Percentiles rank a stretch among this genome's conserved stretches.
Conservation (phyloP, 1,140 invertebrate species). For the Brachionus rubens region DNA sequence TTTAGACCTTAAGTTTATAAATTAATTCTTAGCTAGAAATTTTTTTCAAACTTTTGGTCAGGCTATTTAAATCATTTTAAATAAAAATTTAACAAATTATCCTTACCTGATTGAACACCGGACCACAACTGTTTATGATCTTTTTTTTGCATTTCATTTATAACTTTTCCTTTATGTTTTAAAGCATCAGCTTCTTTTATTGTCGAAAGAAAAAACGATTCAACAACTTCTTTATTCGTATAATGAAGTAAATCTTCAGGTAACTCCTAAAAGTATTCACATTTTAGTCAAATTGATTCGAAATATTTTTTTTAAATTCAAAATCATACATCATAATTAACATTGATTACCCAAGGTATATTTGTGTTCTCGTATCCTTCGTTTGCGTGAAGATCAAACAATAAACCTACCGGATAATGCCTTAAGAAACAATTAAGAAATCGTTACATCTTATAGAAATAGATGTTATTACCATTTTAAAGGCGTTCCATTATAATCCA, state of each 20-base stretch:
- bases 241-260: conserved; percentile 63
- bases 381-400: conserved; percentile 77
- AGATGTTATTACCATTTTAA: conserved; percentile 73
- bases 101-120: conserved; percentile 87
- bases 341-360: conserved; percentile 85
- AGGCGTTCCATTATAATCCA: conserved; percentile 85
- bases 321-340: conserved; percentile 78
- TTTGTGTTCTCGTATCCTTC: conserved; percentile 61
- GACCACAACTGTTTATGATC: conserved; percentile 95
- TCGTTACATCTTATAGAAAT: not conserved
- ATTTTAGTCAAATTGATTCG: too few species aligned
- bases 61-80: too few species aligned
- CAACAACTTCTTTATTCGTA: conserved; percentile 74
- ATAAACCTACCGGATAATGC: conserved; percentile 91
- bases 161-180: conserved; percentile 84
- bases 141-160: conserved; percentile 92
- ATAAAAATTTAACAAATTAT: conserved; percentile 40
- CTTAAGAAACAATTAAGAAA: conserved; percentile 56
- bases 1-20: too few species aligned
- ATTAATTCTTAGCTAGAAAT: too few species aligned
- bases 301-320: conserved; percentile 12
- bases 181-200: conserved; percentile 95
- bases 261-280: too few species aligned
- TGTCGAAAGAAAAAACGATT: conserved; percentile 87
- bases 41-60: too few species aligned